Evolutionary conservation across 2,113 vertebrate genomes (phyloP).

Genomic region (Microtus ochrogaster): DNA sequence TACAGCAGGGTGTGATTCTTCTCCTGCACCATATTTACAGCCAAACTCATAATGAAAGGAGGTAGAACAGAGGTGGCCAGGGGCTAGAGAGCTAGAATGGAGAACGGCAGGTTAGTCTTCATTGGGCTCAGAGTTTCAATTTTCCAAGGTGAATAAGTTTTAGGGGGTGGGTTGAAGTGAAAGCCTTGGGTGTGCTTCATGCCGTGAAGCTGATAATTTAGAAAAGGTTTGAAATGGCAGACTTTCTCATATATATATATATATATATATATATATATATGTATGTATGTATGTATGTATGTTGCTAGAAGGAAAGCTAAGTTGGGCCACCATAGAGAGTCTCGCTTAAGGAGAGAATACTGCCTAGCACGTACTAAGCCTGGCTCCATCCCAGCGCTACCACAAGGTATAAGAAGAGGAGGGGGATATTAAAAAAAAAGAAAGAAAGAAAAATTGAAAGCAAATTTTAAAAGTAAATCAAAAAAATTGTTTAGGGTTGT

Average conservation of each 20-base stretch:
- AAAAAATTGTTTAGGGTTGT: background rate
- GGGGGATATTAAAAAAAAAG: background rate
- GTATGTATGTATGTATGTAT: background rate
- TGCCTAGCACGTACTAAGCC: no score
- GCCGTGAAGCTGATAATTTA: background rate
- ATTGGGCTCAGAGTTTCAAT: background rate
- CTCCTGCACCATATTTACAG: background rate
- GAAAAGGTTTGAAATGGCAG: background rate
- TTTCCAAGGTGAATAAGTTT: background rate
- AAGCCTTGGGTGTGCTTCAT: background rate
- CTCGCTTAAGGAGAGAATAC: background rate
- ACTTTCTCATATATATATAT: background rate
- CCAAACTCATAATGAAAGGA: background rate
- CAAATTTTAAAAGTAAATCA: background rate
- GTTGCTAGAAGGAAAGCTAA: background rate
- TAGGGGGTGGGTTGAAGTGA: no score
- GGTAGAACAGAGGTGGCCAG: no score
- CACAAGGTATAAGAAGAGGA: background rate
- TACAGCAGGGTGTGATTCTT: background rate
- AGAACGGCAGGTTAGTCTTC: rapidly evolving
- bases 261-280: no score
- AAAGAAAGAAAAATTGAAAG: background rate
- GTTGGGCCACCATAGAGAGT: background rate
- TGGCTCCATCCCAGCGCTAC: background rate
- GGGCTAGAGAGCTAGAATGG: background rate